Percentiles rank a stretch among this genome's conserved stretches.
Conservation (phyloP, 2,888 invertebrate genomes). For the Rhagonycha fulva region DNA sequence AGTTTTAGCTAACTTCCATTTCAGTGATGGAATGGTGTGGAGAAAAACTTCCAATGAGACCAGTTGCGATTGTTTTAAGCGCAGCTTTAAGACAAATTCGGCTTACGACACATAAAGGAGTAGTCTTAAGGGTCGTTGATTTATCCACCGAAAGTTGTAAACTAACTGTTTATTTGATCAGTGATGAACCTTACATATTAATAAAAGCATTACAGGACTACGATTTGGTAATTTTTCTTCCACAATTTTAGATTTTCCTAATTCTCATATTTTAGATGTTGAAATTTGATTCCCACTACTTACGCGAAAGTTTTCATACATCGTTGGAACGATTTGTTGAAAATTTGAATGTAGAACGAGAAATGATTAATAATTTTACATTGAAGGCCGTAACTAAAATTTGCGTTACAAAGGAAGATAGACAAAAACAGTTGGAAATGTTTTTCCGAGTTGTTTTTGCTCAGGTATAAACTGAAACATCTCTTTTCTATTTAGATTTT, state of each 20-base stretch:
- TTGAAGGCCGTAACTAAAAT: slow-evolving; percentile 46
- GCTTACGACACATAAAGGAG: slow-evolving; percentile 51
- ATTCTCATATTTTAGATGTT: slow-evolving; percentile 49
- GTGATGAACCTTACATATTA: slow-evolving; percentile 51
- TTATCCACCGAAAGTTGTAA: slow-evolving; percentile 35
- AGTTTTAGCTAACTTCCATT: slow-evolving; percentile 9
- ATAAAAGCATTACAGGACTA: slow-evolving; percentile 58
- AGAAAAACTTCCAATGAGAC: slow-evolving; percentile 44
- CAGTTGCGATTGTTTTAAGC: slow-evolving; percentile 52
- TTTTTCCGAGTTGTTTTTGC: slow-evolving; percentile 62
- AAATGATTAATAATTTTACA: slow-evolving; percentile 41
- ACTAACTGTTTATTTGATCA: slow-evolving; percentile 48
- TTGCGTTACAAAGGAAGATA: slow-evolving; percentile 55
- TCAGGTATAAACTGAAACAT: slow-evolving; percentile 47
- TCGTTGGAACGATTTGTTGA: slow-evolving; percentile 51
- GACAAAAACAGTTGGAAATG: slow-evolving; percentile 57
- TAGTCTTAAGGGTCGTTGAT: slow-evolving; percentile 55
- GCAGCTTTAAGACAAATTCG: slow-evolving; percentile 48
- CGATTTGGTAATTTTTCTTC: slow-evolving; percentile 54
- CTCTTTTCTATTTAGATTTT: too few species aligned
- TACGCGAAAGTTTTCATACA: slow-evolving; percentile 51
- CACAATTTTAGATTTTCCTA: background rate
- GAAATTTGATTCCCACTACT: slow-evolving; percentile 54
- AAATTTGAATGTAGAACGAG: slow-evolving; percentile 37
- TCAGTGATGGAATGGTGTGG: slow-evolving; percentile 53